These are phyloP conservation scores for Drosophila tropicalis DNA, from an alignment of 1,140 invertebrate genomes.

Conservation along the genomic window DNA sequence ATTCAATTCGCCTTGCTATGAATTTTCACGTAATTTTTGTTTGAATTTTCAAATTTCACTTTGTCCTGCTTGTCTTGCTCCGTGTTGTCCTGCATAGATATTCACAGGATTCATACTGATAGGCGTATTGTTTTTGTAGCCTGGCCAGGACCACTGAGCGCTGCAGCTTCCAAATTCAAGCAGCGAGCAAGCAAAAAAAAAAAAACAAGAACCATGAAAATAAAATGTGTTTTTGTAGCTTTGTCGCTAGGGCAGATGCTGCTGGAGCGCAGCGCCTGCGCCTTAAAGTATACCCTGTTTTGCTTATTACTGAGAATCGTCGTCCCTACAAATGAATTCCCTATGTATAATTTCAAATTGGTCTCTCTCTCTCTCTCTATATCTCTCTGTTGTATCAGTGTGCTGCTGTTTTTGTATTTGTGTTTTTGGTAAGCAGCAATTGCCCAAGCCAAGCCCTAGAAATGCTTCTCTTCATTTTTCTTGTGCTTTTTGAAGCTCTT, in stretches of 20 bases:
- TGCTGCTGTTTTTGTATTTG: not conserved
- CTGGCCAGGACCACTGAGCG: constrained; percentile 57
- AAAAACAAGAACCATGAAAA: not conserved
- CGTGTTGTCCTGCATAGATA: constrained; percentile 80
- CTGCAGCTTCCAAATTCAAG: constrained; percentile 8
- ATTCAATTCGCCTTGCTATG: not conserved
- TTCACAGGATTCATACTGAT: constrained; percentile 78
- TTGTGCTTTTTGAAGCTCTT: constrained; percentile 17
- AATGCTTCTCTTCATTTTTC: constrained; percentile 9
- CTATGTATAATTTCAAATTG: not conserved
- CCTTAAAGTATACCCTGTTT: constrained; percentile 58
- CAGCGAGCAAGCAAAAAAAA: not conserved
- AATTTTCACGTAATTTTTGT: constrained; percentile 27
- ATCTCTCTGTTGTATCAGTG: not conserved
- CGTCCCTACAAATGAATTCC: not conserved
- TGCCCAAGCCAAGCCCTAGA: constrained; percentile 64
- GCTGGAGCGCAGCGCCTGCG: constrained; percentile 70
- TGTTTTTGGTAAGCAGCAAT: constrained; percentile 34
- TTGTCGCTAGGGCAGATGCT: constrained; percentile 68
- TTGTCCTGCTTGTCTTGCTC: constrained; percentile 44
- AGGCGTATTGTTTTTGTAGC: constrained; percentile 77
- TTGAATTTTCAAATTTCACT: constrained; percentile 1
- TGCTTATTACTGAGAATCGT: constrained; percentile 33
- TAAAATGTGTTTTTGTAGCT: constrained; percentile 53
- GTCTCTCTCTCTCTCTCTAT: not conserved